A percentile compares a stretch with the other conserved stretches of the same genome.
Evolutionary conservation across 1,140 invertebrate species (phyloP).

Genomic region (Brachionus plicatilis): DNA sequence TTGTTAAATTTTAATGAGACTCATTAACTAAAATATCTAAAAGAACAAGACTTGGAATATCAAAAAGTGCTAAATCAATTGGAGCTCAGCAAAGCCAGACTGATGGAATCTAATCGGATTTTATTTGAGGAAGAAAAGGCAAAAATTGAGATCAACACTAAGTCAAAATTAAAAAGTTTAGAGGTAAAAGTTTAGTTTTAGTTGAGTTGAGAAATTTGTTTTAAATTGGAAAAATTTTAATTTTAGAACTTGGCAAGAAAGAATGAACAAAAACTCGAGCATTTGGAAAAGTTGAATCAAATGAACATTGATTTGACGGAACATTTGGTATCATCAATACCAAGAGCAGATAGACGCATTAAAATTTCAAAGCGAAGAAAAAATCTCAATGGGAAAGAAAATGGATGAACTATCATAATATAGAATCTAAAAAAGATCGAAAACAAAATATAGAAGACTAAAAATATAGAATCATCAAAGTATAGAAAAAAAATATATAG

Average conservation of each 20-base stretch:
- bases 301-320: conserved; percentile 46
- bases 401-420: no score
- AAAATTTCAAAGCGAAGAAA: conserved; percentile 41
- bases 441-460: no score
- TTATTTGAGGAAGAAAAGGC: conserved; percentile 44
- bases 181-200: background rate
- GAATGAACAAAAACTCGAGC: conserved; percentile 44
- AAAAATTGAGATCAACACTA: conserved; percentile 33
- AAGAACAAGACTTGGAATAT: conserved; percentile 37
- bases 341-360: conserved; percentile 44
- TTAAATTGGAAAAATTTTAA: background rate
- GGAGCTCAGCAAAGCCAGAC: background rate
- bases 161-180: conserved; percentile 12
- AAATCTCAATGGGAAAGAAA: background rate
- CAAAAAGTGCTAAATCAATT: conserved; percentile 19
- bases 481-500: no score
- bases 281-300: conserved; percentile 43
- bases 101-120: conserved; percentile 41
- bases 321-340: conserved; percentile 43
- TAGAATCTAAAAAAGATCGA: no score
- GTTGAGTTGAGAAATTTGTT: background rate
- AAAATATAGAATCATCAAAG: no score
- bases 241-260: conserved; percentile 44
- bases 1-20: background rate
- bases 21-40: conserved; percentile 44